Conservation (phyloP, 2,113 vertebrate genomes). For the Odocoileus hemionus region DNA sequence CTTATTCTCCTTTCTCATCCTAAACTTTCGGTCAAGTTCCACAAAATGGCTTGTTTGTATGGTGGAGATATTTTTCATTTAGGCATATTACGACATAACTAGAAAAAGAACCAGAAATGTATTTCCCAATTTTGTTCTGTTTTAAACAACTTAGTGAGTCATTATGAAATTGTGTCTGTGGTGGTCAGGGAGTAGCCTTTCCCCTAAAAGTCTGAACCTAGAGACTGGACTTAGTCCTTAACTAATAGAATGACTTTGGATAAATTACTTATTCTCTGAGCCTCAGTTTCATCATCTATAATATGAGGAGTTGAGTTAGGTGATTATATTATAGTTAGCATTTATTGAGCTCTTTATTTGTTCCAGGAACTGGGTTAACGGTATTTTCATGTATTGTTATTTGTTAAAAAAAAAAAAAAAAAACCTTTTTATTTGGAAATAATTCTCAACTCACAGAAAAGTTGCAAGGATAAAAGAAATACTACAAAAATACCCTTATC, state of each 20-base stretch:
- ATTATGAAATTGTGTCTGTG: neutral
- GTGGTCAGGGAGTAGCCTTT: neutral
- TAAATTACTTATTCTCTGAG: neutral
- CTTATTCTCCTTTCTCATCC: neutral
- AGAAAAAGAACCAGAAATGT: neutral
- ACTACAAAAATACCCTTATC: neutral
- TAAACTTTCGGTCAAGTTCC: neutral
- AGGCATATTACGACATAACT: neutral
- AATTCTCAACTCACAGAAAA: neutral
- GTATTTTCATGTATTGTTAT: neutral
- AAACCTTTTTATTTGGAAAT: neutral
- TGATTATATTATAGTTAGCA: neutral
- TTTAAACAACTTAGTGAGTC: neutral
- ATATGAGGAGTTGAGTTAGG: neutral
- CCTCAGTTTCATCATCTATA: neutral
- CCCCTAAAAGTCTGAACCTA: neutral
- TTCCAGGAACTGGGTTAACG: neutral
- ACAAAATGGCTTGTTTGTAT: neutral
- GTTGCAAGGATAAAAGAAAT: neutral
- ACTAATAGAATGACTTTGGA: neutral
- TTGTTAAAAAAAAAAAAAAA: neutral
- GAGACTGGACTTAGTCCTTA: neutral
- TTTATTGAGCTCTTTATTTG: neutral
- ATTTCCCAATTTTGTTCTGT: neutral
- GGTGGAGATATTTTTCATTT: neutral